phyloP scores from a whole-genome alignment of 2,797 vertebrate genomes.

The Delichon dasypus region DNA sequence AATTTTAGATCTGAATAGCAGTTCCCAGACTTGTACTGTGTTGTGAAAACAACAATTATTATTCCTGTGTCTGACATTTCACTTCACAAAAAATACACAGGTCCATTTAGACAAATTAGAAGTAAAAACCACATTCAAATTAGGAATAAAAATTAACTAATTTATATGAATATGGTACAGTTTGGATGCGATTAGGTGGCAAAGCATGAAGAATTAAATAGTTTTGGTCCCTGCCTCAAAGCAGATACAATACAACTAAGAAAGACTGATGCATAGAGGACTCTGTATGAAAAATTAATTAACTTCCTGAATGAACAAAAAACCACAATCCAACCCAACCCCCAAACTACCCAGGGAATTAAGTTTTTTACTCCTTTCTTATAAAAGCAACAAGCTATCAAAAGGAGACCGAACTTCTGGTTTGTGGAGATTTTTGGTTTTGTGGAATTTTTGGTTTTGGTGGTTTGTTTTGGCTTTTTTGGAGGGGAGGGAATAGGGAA shows the following conservation, averaged over 20 bases:
- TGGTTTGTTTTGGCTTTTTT: not conserved
- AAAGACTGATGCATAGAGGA: not conserved
- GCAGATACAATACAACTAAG: not conserved
- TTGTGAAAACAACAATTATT: not conserved
- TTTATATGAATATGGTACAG: not conserved
- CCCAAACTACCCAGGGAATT: not conserved
- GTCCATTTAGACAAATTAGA: not conserved
- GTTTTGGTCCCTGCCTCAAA: not conserved
- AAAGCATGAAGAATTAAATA: not conserved
- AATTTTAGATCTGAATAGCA: not conserved
- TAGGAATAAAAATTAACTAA: not conserved
- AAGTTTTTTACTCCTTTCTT: not conserved
- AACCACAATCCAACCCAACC: not conserved
- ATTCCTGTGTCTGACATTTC: not conserved
- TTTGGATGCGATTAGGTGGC: not conserved
- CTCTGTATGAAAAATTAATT: not conserved
- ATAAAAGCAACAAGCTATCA: not conserved
- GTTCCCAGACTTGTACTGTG: not conserved
- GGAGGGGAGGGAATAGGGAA: fast-evolving
- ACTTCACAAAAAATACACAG: not conserved
- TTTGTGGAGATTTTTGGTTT: not conserved
- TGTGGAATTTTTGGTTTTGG: not conserved
- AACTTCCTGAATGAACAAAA: not conserved
- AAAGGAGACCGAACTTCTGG: not conserved
- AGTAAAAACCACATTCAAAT: not conserved